Base-by-base conservation (phyloP, 2,797 vertebrate genomes). In the Gadopsis bispinosus region DNA sequence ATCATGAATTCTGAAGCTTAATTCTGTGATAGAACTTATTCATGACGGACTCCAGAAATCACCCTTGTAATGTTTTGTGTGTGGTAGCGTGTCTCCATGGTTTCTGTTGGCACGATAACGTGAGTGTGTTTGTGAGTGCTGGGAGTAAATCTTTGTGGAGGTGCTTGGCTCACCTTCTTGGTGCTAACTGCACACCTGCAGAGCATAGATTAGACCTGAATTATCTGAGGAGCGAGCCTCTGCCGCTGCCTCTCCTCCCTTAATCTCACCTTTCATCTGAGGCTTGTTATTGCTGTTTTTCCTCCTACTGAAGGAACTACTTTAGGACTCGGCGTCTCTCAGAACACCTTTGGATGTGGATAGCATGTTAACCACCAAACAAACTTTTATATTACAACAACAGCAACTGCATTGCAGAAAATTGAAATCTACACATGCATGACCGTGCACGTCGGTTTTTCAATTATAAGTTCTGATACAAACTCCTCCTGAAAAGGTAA, bases 181-280 rank as follows among this genome's bases (percentile, higher is more conserved):
- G 63, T 77, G 74, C 81, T 84, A 85, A 85, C 83, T 81, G 87
- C 88, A 85, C 81, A 93, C 92, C 92, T 94, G 93, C 92, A 89
- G 62, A 90, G 86, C 85, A 77, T 83, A 91, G 93, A 94, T 94
- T 94, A 94, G 87, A 91, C 54, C 73, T 87, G 89, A 90, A 92
- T 91, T 92, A 91, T 92, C 88, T 73, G 83, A 84, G 85, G 82
- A 86, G 85, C 3, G 67, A 85, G 85, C 81, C 68, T 89, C 75
- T 63, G 83, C 85, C 79, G 88, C 85, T 62, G 66, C 86, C 79
- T 89, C 81, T 77, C 69, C 85, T 71, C 16, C 59, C 55, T 56
- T 91, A 93, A 94, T 94, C 93, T 90, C n/a, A 53, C 50, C 79
- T 90, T 90, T 91, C 90, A 94, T 94, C 93, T 88, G 61, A 77